These are phyloP conservation scores for Brienomyrus brachyistius DNA, from an alignment of 2,113 vertebrate genomes.

Conservation along the genomic window DNA sequence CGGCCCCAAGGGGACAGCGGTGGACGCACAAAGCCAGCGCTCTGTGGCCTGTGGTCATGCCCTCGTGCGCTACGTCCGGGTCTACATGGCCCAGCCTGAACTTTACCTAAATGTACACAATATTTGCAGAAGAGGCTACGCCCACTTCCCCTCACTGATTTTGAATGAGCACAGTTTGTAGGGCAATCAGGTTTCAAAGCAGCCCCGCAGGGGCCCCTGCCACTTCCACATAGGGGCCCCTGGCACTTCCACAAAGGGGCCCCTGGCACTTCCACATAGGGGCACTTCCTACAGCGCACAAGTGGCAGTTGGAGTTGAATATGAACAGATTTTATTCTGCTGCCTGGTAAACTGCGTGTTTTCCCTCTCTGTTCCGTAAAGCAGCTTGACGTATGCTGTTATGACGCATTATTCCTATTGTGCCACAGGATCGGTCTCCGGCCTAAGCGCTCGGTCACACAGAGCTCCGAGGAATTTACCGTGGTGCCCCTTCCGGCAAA, in stretches of 20 bases:
- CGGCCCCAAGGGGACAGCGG: not conserved
- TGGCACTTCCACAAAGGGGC: not conserved
- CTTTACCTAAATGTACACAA: not conserved
- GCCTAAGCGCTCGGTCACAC: slow-evolving; percentile 41
- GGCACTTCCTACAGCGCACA: slow-evolving; percentile 8
- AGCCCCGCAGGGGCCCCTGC: not conserved
- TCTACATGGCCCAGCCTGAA: not conserved
- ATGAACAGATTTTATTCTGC: slow-evolving; percentile 47
- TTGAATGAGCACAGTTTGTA: not conserved
- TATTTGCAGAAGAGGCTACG: not conserved
- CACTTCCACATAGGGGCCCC: not conserved
- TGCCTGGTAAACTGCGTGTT: slow-evolving; percentile 41
- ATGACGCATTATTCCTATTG: slow-evolving; percentile 66
- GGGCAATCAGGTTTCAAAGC: not conserved
- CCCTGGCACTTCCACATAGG: not conserved
- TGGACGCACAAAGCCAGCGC: not conserved
- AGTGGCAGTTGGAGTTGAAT: slow-evolving; percentile 17
- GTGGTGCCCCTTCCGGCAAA: slow-evolving; percentile 44
- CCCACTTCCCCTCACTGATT: not conserved
- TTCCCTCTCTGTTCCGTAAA: slow-evolving; percentile 43
- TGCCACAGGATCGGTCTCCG: slow-evolving; percentile 47
- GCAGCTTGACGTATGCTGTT: slow-evolving; percentile 52
- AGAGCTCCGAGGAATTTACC: slow-evolving; percentile 50
- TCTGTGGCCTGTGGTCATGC: not conserved
- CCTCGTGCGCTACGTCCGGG: not conserved